Conservation (phyloP, 2,797 vertebrate genomes). For the Cuniculus paca region DNA sequence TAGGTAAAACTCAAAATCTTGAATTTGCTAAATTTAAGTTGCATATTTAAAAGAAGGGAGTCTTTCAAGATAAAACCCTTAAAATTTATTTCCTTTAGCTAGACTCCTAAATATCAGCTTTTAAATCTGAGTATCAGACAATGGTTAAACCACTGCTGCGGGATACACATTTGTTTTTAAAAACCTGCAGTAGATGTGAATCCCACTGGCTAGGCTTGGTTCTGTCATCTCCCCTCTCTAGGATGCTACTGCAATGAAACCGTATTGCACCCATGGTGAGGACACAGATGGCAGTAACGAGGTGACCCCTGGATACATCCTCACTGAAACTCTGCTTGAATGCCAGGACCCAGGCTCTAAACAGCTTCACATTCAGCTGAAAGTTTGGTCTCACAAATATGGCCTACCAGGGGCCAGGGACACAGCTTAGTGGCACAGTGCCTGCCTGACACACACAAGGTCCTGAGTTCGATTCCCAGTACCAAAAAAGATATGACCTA, state of each 20-base stretch:
- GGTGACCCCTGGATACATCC: background rate
- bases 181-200: background rate
- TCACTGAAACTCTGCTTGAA: background rate
- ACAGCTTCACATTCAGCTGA: background rate
- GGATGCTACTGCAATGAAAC: background rate
- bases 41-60: conserved; percentile 15
- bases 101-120: conserved; percentile 45
- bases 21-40: conserved; percentile 36
- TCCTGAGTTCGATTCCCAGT: no score
- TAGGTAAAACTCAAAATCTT: conserved; percentile 36
- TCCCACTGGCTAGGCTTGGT: background rate
- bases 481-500: background rate
- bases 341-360: background rate
- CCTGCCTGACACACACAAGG: no score
- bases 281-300: background rate
- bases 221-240: background rate
- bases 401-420: background rate
- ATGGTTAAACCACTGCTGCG: background rate
- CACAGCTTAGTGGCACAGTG: no score
- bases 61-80: conserved; percentile 38
- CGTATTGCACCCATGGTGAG: background rate
- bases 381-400: conserved; percentile 8
- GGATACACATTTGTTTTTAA: conserved; percentile 51
- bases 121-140: conserved; percentile 50
- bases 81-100: conserved; percentile 19